Conservation (phyloP, 2,888 invertebrate genomes). For the Eledone cirrhosa region DNA sequence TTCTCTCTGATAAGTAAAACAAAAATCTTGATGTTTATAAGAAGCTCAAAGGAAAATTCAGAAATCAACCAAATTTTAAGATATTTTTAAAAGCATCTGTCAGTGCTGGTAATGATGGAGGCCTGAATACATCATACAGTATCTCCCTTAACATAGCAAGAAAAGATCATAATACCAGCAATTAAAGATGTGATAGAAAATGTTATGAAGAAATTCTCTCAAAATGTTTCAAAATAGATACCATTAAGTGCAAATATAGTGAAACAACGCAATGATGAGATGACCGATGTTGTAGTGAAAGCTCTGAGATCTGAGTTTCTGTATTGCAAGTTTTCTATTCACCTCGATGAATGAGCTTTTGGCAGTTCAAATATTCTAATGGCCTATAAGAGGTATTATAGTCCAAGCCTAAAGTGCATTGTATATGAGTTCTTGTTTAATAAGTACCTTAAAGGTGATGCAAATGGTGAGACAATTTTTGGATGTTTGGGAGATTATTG, state of each 20-base stretch:
- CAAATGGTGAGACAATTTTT: not conserved
- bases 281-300: not conserved
- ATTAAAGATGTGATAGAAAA: not conserved
- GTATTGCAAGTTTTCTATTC: conserved; percentile 1
- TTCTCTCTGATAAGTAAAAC: not conserved
- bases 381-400: not conserved
- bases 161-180: not conserved
- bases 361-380: not conserved
- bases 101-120: not conserved
- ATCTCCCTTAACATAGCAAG: not conserved
- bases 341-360: not conserved
- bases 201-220: not conserved
- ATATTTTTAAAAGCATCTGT: not conserved
- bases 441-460: not conserved
- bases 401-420: not conserved
- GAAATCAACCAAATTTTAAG: not conserved
- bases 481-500: not conserved
- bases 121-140: not conserved
- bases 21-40: conserved; percentile 18
- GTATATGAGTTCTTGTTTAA: not conserved
- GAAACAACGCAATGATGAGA: not conserved
- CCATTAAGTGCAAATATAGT: not conserved
- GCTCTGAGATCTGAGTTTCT: not conserved
- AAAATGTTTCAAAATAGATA: not conserved
- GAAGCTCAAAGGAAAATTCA: not conserved